These are phyloP conservation scores for Oscheius sp. DNA, from an alignment of 2,888 invertebrate genomes.

Conservation along the genomic window DNA sequence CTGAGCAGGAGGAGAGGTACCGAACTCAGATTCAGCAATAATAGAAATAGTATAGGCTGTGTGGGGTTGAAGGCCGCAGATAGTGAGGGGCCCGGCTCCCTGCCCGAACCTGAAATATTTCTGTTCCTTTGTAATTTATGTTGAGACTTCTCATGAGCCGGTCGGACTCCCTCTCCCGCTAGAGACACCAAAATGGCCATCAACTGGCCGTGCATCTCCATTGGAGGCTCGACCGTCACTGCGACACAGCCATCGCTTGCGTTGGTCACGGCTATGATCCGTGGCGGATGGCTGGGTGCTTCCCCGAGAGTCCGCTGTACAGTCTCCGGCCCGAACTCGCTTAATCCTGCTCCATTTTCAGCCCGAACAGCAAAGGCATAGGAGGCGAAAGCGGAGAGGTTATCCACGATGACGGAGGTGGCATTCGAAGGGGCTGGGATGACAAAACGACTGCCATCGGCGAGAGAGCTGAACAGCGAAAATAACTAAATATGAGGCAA, in stretches of 20 bases:
- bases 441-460: slow-evolving; percentile 46
- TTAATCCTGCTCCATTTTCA: slow-evolving; percentile 69
- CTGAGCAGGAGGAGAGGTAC: slow-evolving; percentile 61
- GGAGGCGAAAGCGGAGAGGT: slow-evolving; percentile 54
- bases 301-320: slow-evolving; percentile 64
- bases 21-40: slow-evolving; percentile 66
- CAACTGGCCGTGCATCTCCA: slow-evolving; percentile 51
- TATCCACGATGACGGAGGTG: slow-evolving; percentile 62
- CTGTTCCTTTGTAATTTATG: slow-evolving; percentile 10
- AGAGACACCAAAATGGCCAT: slow-evolving; percentile 9
- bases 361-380: slow-evolving; percentile 64
- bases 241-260: slow-evolving; percentile 63
- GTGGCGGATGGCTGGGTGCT: slow-evolving; percentile 59
- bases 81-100: slow-evolving; percentile 26
- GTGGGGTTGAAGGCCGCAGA: slow-evolving; percentile 59
- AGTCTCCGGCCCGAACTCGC: slow-evolving; percentile 67
- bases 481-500: background rate
- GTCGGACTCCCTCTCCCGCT: slow-evolving; percentile 10
- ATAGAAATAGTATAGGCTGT: slow-evolving; percentile 60
- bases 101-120: slow-evolving; percentile 36
- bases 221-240: slow-evolving; percentile 46
- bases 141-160: slow-evolving; percentile 15
- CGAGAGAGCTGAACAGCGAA: slow-evolving; percentile 9
- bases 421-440: slow-evolving; percentile 63
- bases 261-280: slow-evolving; percentile 58